phyloP scores from a whole-genome alignment of 2,113 vertebrate species.

The Larimichthys polyactis region DNA sequence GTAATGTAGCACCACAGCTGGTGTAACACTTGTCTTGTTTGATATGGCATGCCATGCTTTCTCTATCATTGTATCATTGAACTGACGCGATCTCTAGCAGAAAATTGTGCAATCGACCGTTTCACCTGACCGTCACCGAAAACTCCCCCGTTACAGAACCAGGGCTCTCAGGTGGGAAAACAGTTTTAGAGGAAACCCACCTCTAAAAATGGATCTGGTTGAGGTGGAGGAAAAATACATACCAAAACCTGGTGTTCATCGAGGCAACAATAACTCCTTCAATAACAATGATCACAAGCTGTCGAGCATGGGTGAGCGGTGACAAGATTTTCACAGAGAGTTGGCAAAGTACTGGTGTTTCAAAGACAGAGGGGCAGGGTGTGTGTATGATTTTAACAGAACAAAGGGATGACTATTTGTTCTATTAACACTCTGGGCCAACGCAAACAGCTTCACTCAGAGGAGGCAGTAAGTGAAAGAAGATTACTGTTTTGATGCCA shows the following conservation, averaged over 20 bases:
- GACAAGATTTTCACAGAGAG: slow-evolving; percentile 60
- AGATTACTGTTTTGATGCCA: slow-evolving; percentile 70
- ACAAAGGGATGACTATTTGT: slow-evolving; percentile 67
- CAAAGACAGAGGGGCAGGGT: slow-evolving; percentile 42
- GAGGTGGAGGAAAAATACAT: slow-evolving; percentile 56
- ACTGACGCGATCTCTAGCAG: slow-evolving; percentile 70
- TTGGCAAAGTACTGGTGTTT: slow-evolving; percentile 46
- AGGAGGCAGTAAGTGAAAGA: slow-evolving; percentile 64
- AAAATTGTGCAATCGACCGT: slow-evolving; percentile 77
- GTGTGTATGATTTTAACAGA: slow-evolving; percentile 59
- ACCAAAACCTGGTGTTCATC: slow-evolving; percentile 62
- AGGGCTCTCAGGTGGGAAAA: slow-evolving; percentile 67
- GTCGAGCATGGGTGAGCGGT: slow-evolving; percentile 61
- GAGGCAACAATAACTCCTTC: slow-evolving; percentile 65
- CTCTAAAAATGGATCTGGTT: slow-evolving; percentile 65
- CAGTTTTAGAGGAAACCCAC: slow-evolving; percentile 61
- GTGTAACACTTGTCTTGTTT: slow-evolving; percentile 52
- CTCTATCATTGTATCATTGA: slow-evolving; percentile 69
- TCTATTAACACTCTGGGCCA: slow-evolving; percentile 68
- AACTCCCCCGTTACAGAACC: slow-evolving; percentile 59
- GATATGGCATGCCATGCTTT: slow-evolving; percentile 58
- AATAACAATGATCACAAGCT: slow-evolving; percentile 73
- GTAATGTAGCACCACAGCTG: slow-evolving; percentile 26
- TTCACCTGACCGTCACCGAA: slow-evolving; percentile 57
- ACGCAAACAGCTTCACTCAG: slow-evolving; percentile 57